These are phyloP conservation scores for Cottus gobio DNA, from an alignment of 2,113 vertebrate species.

Conservation along the genomic window DNA sequence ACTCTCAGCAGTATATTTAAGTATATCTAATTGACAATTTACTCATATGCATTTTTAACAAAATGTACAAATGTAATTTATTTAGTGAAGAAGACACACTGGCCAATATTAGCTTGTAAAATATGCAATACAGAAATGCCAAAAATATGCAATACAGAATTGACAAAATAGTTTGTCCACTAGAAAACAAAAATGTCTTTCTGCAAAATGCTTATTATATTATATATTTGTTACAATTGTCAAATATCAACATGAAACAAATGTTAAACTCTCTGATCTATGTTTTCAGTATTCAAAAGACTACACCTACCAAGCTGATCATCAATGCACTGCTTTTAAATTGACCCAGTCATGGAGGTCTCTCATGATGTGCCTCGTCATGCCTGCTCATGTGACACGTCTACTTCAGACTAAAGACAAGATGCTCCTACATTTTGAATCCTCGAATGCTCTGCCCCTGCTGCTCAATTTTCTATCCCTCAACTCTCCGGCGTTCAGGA, in stretches of 20 bases:
- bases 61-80: not conserved
- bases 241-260: not conserved
- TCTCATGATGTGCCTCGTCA: not conserved
- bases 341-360: not conserved
- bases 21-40: not conserved
- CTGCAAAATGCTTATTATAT: not conserved
- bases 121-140: not conserved
- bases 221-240: not conserved
- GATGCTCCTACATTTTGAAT: constrained; percentile 24
- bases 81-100: not conserved
- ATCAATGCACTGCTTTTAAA: not conserved
- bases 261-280: not conserved
- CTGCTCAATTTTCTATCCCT: constrained; percentile 32
- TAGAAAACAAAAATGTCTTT: not conserved
- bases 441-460: constrained; percentile 27
- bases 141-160: not conserved
- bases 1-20: too few relatives aligned
- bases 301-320: not conserved
- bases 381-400: constrained; percentile 15
- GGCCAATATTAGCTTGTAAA: not conserved
- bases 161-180: not conserved
- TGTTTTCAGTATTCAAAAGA: not conserved
- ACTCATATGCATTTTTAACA: not conserved
- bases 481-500: constrained; percentile 23
- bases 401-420: not conserved